phyloP scores from a whole-genome alignment of 1,140 invertebrate species.

The Micrasema longulum region DNA sequence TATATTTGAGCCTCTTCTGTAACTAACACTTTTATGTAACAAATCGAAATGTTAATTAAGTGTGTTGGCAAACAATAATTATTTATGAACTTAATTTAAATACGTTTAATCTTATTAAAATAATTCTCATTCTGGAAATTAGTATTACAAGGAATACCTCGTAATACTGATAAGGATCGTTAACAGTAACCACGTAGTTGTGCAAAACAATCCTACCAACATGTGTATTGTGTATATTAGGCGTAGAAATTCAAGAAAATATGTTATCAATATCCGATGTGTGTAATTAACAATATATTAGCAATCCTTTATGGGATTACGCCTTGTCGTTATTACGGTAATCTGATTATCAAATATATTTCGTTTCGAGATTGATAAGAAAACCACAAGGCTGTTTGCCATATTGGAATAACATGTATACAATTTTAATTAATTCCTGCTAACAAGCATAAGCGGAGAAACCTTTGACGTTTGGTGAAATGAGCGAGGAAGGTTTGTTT shows the following conservation, averaged over 20 bases:
- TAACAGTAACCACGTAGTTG: no score
- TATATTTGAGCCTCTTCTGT: no score
- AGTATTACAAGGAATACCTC: neutral
- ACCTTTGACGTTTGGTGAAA: conserved; percentile 24
- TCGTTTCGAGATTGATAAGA: conserved; percentile 24
- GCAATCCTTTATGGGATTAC: conserved; percentile 15
- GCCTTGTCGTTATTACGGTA: conserved; percentile 5
- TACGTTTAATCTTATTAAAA: no score
- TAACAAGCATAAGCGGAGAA: conserved; percentile 5
- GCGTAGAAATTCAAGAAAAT: neutral
- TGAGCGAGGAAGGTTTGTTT: neutral
- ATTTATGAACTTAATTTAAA: neutral
- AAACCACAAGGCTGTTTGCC: conserved; percentile 33
- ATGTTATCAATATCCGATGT: neutral
- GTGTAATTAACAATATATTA: conserved; percentile 2
- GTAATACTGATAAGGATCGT: no score
- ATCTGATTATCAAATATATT: conserved; percentile 37
- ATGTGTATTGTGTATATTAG: neutral
- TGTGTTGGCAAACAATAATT: neutral
- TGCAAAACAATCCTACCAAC: no score
- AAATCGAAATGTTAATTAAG: no score
- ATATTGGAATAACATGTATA: conserved; percentile 1
- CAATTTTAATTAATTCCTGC: conserved; percentile 20
- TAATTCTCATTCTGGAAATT: neutral
- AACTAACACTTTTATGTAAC: no score